These are phyloP conservation scores for Okamejei kenojei DNA, from an alignment of 2,797 vertebrate species.

Conservation along the genomic window DNA sequence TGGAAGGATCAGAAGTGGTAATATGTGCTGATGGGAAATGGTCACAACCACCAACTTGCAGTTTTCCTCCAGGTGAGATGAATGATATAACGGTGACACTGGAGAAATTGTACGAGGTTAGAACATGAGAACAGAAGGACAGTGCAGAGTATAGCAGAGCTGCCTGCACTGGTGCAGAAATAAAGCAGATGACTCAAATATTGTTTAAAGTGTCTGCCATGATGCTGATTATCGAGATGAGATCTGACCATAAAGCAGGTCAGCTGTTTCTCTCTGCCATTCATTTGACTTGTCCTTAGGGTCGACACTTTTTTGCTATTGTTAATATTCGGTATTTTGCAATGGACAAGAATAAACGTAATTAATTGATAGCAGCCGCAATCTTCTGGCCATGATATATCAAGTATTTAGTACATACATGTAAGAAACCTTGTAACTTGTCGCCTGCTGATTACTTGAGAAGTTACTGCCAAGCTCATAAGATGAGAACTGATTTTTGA, in stretches of 20 bases:
- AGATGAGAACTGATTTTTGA: neutral
- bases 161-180: neutral
- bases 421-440: neutral
- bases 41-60: conserved; percentile 50
- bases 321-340: neutral
- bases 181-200: neutral
- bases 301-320: neutral
- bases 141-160: neutral
- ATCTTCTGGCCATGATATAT: neutral
- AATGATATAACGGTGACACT: conserved; percentile 31
- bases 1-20: neutral
- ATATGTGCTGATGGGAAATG: conserved; percentile 46
- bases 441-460: neutral
- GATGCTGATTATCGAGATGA: neutral
- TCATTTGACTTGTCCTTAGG: neutral
- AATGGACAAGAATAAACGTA: neutral
- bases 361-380: neutral
- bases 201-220: neutral
- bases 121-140: accelerated
- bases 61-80: conserved; percentile 43
- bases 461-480: neutral
- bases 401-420: neutral
- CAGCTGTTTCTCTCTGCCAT: neutral
- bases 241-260: neutral
- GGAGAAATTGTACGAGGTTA: neutral